Conservation (phyloP, 2,797 vertebrate species). For the Hydrocynus forskahlii region DNA sequence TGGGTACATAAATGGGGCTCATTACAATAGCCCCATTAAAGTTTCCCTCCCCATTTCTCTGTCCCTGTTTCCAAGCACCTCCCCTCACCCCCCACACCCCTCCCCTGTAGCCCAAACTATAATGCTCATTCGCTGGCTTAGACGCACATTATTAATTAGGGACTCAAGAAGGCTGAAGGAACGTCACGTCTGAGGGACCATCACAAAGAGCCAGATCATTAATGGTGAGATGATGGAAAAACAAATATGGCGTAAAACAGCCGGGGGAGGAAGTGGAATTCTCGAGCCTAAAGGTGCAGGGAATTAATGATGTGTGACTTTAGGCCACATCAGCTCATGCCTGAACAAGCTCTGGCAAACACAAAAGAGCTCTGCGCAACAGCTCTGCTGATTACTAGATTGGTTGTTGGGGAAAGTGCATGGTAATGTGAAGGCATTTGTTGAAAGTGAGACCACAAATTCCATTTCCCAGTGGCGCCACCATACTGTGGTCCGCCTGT, state of each 20-base stretch:
- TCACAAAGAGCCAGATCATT: constrained; percentile 35
- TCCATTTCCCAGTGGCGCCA: not conserved
- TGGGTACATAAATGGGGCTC: constrained; percentile 5
- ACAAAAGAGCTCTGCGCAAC: not conserved
- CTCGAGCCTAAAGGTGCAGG: constrained; percentile 4
- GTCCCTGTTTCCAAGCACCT: not conserved
- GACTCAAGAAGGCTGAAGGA: constrained; percentile 8
- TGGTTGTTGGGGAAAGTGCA: not conserved
- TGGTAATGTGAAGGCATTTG: not conserved
- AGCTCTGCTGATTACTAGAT: not conserved
- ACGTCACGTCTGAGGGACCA: not conserved
- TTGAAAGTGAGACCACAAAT: not conserved
- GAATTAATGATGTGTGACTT: constrained; percentile 35
- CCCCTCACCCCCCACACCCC: too few species aligned
- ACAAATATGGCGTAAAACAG: constrained; percentile 42
- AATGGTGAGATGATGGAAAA: constrained; percentile 36
- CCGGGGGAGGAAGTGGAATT: constrained; percentile 7
- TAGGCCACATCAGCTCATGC: constrained; percentile 5
- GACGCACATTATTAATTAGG: constrained; percentile 35
- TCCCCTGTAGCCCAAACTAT: not conserved
- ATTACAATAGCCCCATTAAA: constrained; percentile 16
- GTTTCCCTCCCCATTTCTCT: not conserved
- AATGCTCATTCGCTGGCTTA: not conserved
- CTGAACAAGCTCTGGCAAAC: not conserved
- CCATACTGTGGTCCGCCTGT: too few species aligned